Percentiles rank a stretch among this genome's conserved stretches.
Conservation (phyloP, 2,797 vertebrate species). For the Bovichtus diacanthus region DNA sequence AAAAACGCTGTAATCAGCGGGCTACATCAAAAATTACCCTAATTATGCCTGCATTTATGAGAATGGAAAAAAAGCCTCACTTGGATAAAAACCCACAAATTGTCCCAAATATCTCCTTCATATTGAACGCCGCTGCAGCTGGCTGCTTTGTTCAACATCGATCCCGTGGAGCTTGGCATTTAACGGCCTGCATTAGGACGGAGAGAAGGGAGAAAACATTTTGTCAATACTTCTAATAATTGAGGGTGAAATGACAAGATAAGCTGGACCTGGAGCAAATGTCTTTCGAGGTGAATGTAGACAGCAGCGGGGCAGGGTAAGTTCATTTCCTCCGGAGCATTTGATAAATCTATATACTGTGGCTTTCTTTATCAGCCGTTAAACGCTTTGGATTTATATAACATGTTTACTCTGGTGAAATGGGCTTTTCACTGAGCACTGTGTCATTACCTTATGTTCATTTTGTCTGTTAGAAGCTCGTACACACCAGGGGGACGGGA, state of each 20-base stretch:
- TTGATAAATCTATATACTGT: conserved; percentile 69
- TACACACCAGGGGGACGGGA: conserved; percentile 54
- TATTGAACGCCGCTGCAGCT: conserved; percentile 99
- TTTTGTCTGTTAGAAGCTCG: conserved; percentile 37
- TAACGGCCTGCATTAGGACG: conserved; percentile 96
- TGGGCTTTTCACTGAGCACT: conserved; percentile 55
- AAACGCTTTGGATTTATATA: conserved; percentile 50
- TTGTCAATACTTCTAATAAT: conserved; percentile 98
- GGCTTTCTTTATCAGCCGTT: conserved; percentile 45
- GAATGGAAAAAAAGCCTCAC: conserved; percentile 97
- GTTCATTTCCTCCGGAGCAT: conserved; percentile 84
- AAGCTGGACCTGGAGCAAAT: conserved; percentile 93
- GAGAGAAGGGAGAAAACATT: conserved; percentile 96
- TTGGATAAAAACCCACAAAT: conserved; percentile 99
- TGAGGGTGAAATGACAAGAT: conserved; percentile 98
- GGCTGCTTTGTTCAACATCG: conserved; percentile 99
- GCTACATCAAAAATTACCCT: conserved; percentile 99
- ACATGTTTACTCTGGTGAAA: conserved; percentile 68
- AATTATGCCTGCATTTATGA: conserved; percentile 99
- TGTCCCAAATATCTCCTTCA: conserved; percentile 99
- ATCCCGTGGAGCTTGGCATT: conserved; percentile 99
- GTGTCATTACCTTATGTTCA: conserved; percentile 60
- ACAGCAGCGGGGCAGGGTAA: conserved; percentile 89
- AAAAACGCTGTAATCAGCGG: conserved; percentile 99
- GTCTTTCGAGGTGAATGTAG: conserved; percentile 82